A percentile compares a stretch with the other conserved stretches of the same genome.
These are phyloP conservation scores for Philopedon plagiatum DNA, from an alignment of 2,888 invertebrate species.

Conservation along the genomic window DNA sequence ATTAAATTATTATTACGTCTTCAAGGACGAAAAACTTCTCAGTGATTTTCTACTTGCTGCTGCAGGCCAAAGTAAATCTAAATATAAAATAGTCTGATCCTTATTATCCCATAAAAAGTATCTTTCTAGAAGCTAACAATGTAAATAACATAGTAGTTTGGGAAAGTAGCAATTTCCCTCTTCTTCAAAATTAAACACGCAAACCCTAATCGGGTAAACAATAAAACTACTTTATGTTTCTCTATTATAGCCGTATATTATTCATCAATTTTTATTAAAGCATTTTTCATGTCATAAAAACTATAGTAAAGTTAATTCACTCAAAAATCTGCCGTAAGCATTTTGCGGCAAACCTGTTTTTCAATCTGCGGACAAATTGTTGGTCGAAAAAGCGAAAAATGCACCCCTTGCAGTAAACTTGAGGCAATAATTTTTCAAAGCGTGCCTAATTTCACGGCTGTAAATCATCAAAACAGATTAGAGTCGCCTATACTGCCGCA, in stretches of 20 bases:
- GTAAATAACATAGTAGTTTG: not conserved
- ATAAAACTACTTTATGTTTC: not conserved
- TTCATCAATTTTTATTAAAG: not conserved
- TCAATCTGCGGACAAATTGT: constrained; percentile 47
- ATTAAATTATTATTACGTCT: too few relatives aligned
- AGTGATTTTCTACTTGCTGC: too few relatives aligned
- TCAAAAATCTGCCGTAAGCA: constrained; percentile 43
- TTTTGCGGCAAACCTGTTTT: constrained; percentile 35
- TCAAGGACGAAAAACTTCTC: too few relatives aligned
- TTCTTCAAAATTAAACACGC: not conserved
- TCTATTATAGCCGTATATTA: not conserved
- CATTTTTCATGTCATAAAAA: constrained; percentile 14
- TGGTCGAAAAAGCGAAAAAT: constrained; percentile 44
- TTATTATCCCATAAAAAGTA: not conserved
- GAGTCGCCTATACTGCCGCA: constrained; percentile 43
- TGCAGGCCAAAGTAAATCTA: too few relatives aligned
- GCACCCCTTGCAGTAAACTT: constrained; percentile 47
- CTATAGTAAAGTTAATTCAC: constrained; percentile 25
- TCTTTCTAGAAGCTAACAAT: not conserved
- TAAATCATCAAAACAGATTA: constrained; percentile 48
- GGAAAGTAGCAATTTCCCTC: not conserved
- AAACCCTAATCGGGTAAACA: not conserved
- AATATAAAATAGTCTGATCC: too few relatives aligned
- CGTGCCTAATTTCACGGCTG: constrained; percentile 46
- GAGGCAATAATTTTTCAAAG: constrained; percentile 46